A percentile compares a stretch with the other conserved stretches of the same genome.
Conservation (phyloP, 2,888 invertebrate species). For the Thyatira batis region DNA sequence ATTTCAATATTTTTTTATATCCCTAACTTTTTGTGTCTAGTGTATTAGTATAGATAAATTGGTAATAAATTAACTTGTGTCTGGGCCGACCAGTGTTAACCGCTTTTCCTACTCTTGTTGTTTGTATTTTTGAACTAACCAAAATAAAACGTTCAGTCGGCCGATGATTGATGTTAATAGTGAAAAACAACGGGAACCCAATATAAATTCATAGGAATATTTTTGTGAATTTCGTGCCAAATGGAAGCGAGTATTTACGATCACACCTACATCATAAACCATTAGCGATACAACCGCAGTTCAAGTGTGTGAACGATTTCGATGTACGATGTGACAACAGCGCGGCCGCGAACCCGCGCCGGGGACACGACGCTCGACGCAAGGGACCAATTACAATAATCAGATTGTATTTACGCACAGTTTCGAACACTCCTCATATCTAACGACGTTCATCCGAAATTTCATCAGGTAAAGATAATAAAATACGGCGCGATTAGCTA, state of each 20-base stretch:
- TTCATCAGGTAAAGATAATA: slow-evolving; percentile 23
- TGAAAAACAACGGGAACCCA: slow-evolving; percentile 10
- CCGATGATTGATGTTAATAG: neutral
- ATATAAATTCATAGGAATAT: slow-evolving; percentile 12
- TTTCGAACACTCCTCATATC: slow-evolving; percentile 10
- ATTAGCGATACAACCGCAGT: slow-evolving; percentile 6
- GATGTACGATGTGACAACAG: neutral
- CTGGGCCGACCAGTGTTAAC: too few species aligned
- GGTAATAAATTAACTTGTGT: too few species aligned
- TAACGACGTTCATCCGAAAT: slow-evolving; percentile 18
- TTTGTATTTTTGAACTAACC: neutral
- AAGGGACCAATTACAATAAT: slow-evolving; percentile 7
- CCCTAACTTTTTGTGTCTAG: too few species aligned
- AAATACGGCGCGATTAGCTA: slow-evolving; percentile 25
- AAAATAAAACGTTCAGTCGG: neutral
- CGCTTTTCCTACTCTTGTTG: too few species aligned
- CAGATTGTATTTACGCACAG: slow-evolving; percentile 28
- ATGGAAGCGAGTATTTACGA: slow-evolving; percentile 16
- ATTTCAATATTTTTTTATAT: too few species aligned
- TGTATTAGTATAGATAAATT: too few species aligned
- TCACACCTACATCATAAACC: slow-evolving; percentile 18
- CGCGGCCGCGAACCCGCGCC: neutral
- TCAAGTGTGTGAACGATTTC: slow-evolving; percentile 8
- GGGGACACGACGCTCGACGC: neutral
- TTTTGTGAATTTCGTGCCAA: slow-evolving; percentile 11